Evolutionary conservation across 2,888 invertebrate genomes (phyloP), one percentile per base, ranked within the genome.

Genomic region (Julus scandinavius): DNA sequence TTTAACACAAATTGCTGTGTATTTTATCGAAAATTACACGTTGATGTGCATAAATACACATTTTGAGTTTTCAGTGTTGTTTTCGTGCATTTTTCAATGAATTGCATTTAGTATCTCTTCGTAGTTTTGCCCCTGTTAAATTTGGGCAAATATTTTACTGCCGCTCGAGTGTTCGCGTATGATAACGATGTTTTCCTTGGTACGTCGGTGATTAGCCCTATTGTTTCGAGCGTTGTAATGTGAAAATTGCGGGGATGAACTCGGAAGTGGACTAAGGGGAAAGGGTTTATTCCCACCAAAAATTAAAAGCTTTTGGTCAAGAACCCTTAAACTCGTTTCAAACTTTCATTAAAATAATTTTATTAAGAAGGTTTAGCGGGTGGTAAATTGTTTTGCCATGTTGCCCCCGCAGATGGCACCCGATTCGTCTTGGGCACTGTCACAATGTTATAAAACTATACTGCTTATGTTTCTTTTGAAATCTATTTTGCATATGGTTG

Each of bases 151-250:
- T 58, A 58, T 58, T 17, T 58, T 58, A 1, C 58, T n/a, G 17
- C n/a, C 17, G 58, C n/a, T 58, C 58, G 58, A 58, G 58, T 58
- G 58, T 58, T 58, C 58, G 15, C 58, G 15, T 5, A 58, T 58
- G 58, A 58, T 58, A 58, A 58, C 58, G n/a, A 58, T 58, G 58
- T 58, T 58, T 58, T 58, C 58, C 58, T 58, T 58, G 58, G 58
- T 5, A 15, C 15, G 17, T n/a, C 58, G 17, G 58, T 58, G n/a
- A 58, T 58, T 58, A 58, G 15, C 17, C 17, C 58, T 58, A n/a
- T 58, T 72, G 63, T 72, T 72, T 20, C 20, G 63, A 20, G 20
- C 20, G 2, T 72, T 20, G 63, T 72, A 72, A 72, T 72, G 63
- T 20, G 63, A 72, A 72, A 72, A n/a, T n/a, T 54, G 15, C 13